These are phyloP conservation scores for Cyclophora albipunctata DNA, from an alignment of 2,888 invertebrate genomes.

Conservation along the genomic window DNA sequence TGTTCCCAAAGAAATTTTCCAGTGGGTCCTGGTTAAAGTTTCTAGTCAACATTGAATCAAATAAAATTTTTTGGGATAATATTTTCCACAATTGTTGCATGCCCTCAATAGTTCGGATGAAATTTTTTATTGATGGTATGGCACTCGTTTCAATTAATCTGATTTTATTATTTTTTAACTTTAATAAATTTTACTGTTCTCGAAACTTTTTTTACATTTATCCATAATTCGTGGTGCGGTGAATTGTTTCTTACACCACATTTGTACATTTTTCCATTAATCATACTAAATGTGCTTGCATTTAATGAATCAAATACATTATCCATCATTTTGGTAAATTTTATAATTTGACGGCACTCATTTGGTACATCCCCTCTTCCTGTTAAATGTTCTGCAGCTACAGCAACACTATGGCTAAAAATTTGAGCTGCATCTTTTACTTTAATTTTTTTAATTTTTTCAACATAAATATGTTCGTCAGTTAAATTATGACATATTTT, in stretches of 20 bases:
- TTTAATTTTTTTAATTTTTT: slow-evolving; percentile 26
- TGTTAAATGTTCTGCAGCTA: slow-evolving; percentile 14
- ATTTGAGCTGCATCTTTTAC: slow-evolving; percentile 25
- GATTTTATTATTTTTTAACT: slow-evolving; percentile 4
- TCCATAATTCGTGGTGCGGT: slow-evolving; percentile 10
- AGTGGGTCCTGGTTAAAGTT: slow-evolving; percentile 24
- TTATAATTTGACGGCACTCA: slow-evolving; percentile 2
- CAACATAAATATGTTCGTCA: slow-evolving; percentile 19
- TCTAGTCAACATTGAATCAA: slow-evolving; percentile 20
- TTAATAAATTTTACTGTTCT: neutral
- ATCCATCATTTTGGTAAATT: slow-evolving; percentile 6
- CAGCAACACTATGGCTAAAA: slow-evolving; percentile 27
- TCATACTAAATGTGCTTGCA: slow-evolving; percentile 6
- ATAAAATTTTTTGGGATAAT: slow-evolving; percentile 15
- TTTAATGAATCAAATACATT: slow-evolving; percentile 20
- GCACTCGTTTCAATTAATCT: slow-evolving; percentile 14
- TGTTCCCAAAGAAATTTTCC: slow-evolving; percentile 26
- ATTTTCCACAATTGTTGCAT: slow-evolving; percentile 20
- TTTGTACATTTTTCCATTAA: slow-evolving; percentile 16
- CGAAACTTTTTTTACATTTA: slow-evolving; percentile 1
- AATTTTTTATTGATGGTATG: slow-evolving; percentile 21
- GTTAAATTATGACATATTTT: slow-evolving; percentile 19
- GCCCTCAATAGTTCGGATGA: slow-evolving; percentile 27
- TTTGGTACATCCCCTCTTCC: slow-evolving; percentile 5
- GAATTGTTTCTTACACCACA: slow-evolving; percentile 9